phyloP scores from a whole-genome alignment of 2,113 vertebrate genomes.

The Petrocephalus zakoni region DNA sequence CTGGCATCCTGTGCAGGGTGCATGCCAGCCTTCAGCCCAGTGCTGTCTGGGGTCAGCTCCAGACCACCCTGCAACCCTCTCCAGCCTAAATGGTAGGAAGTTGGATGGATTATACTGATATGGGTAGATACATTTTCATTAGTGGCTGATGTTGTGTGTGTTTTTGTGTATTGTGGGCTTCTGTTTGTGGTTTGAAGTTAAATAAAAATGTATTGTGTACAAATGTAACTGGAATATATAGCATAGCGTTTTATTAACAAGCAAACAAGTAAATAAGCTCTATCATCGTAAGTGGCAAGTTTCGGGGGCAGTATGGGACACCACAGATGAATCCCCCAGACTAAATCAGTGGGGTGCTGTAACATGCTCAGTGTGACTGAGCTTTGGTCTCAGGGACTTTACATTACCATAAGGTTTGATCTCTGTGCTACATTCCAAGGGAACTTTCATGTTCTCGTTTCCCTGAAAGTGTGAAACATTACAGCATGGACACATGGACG shows the following conservation, averaged over 20 bases:
- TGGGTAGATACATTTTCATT: not conserved
- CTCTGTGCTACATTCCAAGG: slow-evolving; percentile 14
- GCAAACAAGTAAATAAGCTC: not conserved
- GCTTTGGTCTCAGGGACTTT: not conserved
- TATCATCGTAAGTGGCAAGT: not conserved
- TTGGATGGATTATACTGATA: not conserved
- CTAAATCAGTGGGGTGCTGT: not conserved
- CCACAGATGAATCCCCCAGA: not conserved
- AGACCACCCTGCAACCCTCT: not conserved
- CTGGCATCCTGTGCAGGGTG: not conserved
- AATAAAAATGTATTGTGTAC: not conserved
- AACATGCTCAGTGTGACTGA: not conserved
- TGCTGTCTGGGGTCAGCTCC: not conserved
- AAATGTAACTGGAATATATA: not conserved
- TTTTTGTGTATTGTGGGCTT: not conserved
- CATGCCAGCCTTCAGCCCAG: not conserved
- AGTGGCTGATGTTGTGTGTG: not conserved
- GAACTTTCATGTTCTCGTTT: slow-evolving; percentile 21
- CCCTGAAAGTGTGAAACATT: slow-evolving; percentile 9
- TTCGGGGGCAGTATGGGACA: not conserved
- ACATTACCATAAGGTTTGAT: slow-evolving; percentile 12
- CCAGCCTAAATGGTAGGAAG: not conserved
- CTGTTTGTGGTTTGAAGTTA: not conserved
- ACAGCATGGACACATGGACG: not conserved
- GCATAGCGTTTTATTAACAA: not conserved